phyloP scores from a whole-genome alignment of 2,113 vertebrate genomes.

The Oophaga pumilio region DNA sequence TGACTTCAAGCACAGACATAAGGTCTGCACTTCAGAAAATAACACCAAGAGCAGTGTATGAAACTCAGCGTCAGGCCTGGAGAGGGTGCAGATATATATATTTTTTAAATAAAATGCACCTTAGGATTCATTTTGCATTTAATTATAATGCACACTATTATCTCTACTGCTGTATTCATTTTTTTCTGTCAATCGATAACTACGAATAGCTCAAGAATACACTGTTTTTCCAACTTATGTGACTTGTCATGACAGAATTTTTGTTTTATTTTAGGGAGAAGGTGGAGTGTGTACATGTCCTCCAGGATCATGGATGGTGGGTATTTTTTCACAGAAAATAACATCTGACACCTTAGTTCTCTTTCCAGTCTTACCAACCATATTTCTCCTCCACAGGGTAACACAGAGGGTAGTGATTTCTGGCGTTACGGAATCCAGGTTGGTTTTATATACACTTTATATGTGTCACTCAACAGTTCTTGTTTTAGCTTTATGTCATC shows the following conservation, averaged over 20 bases:
- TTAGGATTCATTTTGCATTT: too few species aligned
- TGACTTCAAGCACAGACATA: too few species aligned
- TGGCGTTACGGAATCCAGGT: constrained; percentile 91
- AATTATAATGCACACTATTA: background rate
- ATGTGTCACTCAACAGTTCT: background rate
- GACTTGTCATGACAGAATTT: background rate
- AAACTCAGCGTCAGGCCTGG: too few species aligned
- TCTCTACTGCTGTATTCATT: background rate
- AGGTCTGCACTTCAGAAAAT: too few species aligned
- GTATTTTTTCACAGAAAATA: constrained; percentile 70
- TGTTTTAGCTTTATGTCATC: background rate
- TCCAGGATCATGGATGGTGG: constrained; percentile 70
- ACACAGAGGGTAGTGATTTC: constrained; percentile 78
- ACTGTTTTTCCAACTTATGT: background rate
- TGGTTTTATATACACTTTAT: constrained; percentile 63
- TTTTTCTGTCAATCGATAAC: background rate
- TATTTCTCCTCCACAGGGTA: constrained; percentile 80
- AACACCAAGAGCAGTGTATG: too few species aligned
- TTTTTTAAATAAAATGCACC: too few species aligned
- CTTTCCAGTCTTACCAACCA: constrained; percentile 60
- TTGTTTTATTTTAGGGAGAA: constrained; percentile 77
- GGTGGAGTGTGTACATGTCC: constrained; percentile 84
- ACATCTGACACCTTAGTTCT: background rate
- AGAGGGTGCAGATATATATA: too few species aligned
- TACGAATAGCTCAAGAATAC: background rate